Evolutionary conservation across 2,797 vertebrate genomes (phyloP).

Genomic region (Octomys mimax): DNA sequence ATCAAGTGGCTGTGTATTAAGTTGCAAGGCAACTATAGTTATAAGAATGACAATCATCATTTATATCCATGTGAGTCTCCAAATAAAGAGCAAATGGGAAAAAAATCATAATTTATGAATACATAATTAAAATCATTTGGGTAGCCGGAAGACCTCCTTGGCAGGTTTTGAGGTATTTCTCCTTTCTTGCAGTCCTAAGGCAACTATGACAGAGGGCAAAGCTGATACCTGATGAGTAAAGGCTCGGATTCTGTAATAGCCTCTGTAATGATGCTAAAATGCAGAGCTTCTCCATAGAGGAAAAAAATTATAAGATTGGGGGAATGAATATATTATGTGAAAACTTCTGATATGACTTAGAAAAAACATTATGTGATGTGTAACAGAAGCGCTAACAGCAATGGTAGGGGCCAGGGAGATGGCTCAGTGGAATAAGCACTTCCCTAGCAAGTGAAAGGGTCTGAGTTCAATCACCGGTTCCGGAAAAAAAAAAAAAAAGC

Average conservation of each 20-base stretch:
- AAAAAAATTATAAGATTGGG: background rate
- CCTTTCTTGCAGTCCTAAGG: background rate
- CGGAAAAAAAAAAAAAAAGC: background rate
- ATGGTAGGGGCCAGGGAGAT: too few relatives aligned
- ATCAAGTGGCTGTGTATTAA: background rate
- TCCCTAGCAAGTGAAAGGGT: too few relatives aligned
- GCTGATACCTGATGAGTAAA: background rate
- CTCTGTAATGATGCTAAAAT: background rate
- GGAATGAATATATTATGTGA: too few relatives aligned
- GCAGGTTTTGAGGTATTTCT: background rate
- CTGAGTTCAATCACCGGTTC: too few relatives aligned
- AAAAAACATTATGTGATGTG: background rate
- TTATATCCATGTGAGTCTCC: background rate
- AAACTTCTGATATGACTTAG: background rate
- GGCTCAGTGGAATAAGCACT: too few relatives aligned
- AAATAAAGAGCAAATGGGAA: background rate
- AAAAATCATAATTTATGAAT: background rate
- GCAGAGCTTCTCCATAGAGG: background rate
- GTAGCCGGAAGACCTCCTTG: background rate
- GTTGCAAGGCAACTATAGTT: background rate
- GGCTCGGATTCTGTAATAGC: background rate
- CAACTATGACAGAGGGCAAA: background rate
- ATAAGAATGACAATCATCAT: background rate
- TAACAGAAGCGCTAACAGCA: too few relatives aligned
- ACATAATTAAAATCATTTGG: background rate